phyloP scores from a whole-genome alignment of 2,113 vertebrate genomes.

The Atractosteus spatula region DNA sequence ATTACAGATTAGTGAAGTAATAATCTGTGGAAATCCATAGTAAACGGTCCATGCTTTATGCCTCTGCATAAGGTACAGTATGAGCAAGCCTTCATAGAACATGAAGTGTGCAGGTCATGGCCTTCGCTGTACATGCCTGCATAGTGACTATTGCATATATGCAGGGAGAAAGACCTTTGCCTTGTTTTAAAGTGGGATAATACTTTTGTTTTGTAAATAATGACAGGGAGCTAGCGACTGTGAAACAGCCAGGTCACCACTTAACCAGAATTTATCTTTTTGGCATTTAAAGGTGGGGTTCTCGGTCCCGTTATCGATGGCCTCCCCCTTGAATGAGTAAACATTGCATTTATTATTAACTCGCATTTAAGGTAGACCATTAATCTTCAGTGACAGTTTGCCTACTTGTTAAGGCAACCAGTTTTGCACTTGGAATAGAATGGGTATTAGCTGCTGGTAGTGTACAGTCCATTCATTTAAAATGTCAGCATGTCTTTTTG shows the following conservation, averaged over 20 bases:
- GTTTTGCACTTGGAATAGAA: constrained; percentile 62
- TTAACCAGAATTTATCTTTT: constrained; percentile 81
- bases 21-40: not conserved
- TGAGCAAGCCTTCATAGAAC: not conserved
- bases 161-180: constrained; percentile 56
- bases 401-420: constrained; percentile 75
- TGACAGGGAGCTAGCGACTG: constrained; percentile 65
- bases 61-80: not conserved
- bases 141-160: constrained; percentile 35
- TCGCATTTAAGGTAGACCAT: constrained; percentile 79
- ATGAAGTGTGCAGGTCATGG: not conserved
- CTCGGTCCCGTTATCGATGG: constrained; percentile 73
- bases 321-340: constrained; percentile 76
- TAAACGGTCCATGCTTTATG: not conserved
- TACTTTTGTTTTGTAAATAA: constrained; percentile 68
- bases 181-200: constrained; percentile 59
- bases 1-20: constrained; percentile 3
- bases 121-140: constrained; percentile 34
- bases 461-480: constrained; percentile 14
- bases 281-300: constrained; percentile 73
- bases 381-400: constrained; percentile 77
- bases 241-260: constrained; percentile 68
- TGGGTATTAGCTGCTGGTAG: constrained; percentile 61
- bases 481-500: constrained; percentile 8
- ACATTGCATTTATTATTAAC: constrained; percentile 84